Evolutionary conservation across 92 coral and sea anemone genomes (phyloP), one percentile per base, ranked within the genome.

Genomic region (Plumapathes pennacea): DNA sequence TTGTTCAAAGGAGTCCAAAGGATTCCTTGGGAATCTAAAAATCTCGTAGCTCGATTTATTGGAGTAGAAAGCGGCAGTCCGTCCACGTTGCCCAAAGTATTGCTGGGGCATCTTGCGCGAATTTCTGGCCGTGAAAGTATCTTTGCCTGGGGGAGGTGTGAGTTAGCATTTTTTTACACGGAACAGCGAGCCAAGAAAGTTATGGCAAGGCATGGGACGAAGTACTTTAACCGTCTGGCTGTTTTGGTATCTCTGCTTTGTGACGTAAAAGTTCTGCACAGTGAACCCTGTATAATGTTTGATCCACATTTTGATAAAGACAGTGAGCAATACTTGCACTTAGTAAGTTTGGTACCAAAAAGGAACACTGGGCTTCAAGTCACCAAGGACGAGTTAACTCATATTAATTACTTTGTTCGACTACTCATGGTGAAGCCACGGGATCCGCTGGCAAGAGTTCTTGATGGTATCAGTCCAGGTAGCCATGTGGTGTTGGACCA

Each of bases 391-490:
- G 57, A 66, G 18, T 46, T 89, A 31, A 64, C 83, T 42, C 77
- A 80, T 50, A 70, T 90, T 47, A 86, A 89, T 29, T 83, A 94
- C 58, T 90, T 94, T 25, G 72, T 94, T 25, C 69, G 90, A 67
- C 57, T 94, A 30, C 44, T 94, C 17, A 71, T 90, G 80, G 81
- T 86, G 37, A 88, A 81, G 30, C 90, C 87, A 15, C 76, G 82
- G 10, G 86, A 82, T 54, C 76, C 83, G 10, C 60, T 94, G 22
- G 66, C 74, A 19, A 78, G 72, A 22, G 81, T 94, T 5, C 54
- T 94, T 45, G 95, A 94, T 29, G 83, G 81, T 29, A 90, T 90
- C 23, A 69, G 81, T 34, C 96, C 99, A 11, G 99, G 99, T 15
- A 56, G 94, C 43, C 89, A 79, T 47, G 61, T 60, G 5, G 59